Evolutionary conservation across 2,888 invertebrate species (phyloP).

Genomic region (Xylota segnis): DNA sequence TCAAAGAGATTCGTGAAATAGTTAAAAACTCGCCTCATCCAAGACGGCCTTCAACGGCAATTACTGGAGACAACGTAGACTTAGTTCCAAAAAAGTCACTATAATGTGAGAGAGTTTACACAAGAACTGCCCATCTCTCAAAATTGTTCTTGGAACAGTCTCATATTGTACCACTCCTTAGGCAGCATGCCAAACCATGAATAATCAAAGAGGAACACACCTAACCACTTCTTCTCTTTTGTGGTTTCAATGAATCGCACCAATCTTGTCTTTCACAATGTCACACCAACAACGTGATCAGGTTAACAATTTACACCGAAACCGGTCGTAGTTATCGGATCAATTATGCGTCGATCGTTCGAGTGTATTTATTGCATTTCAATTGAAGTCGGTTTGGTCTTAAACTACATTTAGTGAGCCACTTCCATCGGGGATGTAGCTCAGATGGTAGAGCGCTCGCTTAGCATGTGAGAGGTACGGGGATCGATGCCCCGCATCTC

Average conservation of each 20-base stretch:
- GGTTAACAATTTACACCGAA: not conserved
- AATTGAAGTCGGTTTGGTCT: constrained; percentile 1
- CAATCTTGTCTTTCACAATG: not conserved
- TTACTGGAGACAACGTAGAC: too few relatives aligned
- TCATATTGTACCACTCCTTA: too few relatives aligned
- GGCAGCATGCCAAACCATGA: too few relatives aligned
- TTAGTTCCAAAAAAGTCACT: too few relatives aligned
- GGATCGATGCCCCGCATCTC: constrained; percentile 85
- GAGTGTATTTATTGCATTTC: constrained; percentile 7
- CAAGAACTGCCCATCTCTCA: too few relatives aligned
- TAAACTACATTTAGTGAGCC: not conserved
- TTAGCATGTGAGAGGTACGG: constrained; percentile 85
- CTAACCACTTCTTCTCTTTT: not conserved
- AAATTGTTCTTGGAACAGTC: too few relatives aligned
- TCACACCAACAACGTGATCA: constrained; percentile 11
- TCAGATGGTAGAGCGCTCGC: constrained; percentile 85
- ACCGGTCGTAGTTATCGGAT: constrained; percentile 22
- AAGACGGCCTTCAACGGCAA: too few relatives aligned
- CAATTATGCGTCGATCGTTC: constrained; percentile 1
- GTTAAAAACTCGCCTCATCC: too few relatives aligned
- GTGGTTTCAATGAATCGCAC: not conserved
- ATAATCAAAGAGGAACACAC: not conserved
- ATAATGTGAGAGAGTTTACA: too few relatives aligned
- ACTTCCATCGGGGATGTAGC: constrained; percentile 83
- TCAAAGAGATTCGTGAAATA: too few relatives aligned